These are phyloP conservation scores for Camponotus fellah DNA, from an alignment of 2,888 invertebrate genomes.

Conservation along the genomic window DNA sequence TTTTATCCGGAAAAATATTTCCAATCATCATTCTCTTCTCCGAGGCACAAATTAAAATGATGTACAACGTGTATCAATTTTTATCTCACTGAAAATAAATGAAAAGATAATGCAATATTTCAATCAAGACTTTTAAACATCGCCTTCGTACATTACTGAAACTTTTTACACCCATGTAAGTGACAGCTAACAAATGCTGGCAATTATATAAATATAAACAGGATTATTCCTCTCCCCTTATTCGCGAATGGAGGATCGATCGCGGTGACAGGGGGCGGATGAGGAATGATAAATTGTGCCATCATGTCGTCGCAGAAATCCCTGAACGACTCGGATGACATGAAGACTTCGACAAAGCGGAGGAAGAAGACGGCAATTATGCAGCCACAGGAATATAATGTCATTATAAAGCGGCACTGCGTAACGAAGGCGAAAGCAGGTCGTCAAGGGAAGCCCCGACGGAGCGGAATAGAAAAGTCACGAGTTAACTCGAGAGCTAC, in stretches of 20 bases:
- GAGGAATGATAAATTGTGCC: slow-evolving; percentile 45
- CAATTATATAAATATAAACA: slow-evolving; percentile 42
- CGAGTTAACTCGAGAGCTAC: slow-evolving; percentile 42
- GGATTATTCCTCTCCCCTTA: not conserved
- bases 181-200: slow-evolving; percentile 37
- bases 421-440: slow-evolving; percentile 30
- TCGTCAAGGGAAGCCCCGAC: slow-evolving; percentile 20
- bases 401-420: slow-evolving; percentile 60
- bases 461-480: slow-evolving; percentile 39
- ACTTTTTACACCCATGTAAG: slow-evolving; percentile 14
- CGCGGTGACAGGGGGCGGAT: slow-evolving; percentile 19
- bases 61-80: not conserved
- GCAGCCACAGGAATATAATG: slow-evolving; percentile 60
- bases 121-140: not conserved
- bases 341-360: slow-evolving; percentile 25
- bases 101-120: slow-evolving; percentile 21
- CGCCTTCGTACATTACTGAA: not conserved
- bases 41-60: not conserved
- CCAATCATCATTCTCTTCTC: not conserved
- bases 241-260: slow-evolving; percentile 31
- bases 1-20: not conserved
- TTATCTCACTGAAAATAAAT: not conserved
- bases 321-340: slow-evolving; percentile 35
- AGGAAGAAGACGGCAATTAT: slow-evolving; percentile 56
- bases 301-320: slow-evolving; percentile 39